These are phyloP conservation scores for Heteronetta atricapilla DNA, from an alignment of 2,113 vertebrate species.

Conservation along the genomic window DNA sequence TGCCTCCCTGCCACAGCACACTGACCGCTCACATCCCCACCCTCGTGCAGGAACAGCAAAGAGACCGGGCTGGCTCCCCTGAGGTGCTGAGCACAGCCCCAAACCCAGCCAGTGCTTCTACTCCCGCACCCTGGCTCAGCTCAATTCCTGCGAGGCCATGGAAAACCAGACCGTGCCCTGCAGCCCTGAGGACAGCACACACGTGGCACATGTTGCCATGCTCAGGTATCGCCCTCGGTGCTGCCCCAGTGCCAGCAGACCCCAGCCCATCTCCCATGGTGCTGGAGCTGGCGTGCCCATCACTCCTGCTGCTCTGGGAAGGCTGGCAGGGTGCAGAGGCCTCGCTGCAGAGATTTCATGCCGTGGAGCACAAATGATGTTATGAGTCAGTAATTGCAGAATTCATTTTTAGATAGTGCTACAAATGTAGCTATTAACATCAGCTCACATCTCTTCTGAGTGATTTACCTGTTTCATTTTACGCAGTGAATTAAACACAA, in stretches of 20 bases:
- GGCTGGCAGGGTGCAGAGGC: neutral
- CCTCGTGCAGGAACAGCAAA: neutral
- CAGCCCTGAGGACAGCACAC: accelerated
- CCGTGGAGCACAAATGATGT: accelerated
- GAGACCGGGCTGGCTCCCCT: accelerated
- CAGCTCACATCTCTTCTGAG: neutral
- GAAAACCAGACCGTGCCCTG: accelerated
- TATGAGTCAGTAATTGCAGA: conserved; percentile 35
- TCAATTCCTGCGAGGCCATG: accelerated
- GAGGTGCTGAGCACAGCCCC: accelerated
- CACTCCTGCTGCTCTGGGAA: neutral
- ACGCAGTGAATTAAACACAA: conserved; percentile 26
- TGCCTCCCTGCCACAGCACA: accelerated
- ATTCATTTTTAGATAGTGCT: neutral
- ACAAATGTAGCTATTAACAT: conserved; percentile 39
- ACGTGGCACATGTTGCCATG: accelerated
- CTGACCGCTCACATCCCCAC: accelerated
- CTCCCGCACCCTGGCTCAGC: neutral
- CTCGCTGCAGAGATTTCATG: neutral
- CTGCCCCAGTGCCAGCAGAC: neutral
- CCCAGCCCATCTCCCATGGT: neutral
- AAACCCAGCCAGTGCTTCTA: accelerated
- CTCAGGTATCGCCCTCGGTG: neutral
- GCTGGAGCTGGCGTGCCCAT: too few species aligned
- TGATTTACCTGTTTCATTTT: conserved; percentile 62